Percentiles rank a stretch among this genome's conserved stretches.
phyloP scores from a whole-genome alignment of 2,888 invertebrate species.

The Ormyrus labotus region DNA sequence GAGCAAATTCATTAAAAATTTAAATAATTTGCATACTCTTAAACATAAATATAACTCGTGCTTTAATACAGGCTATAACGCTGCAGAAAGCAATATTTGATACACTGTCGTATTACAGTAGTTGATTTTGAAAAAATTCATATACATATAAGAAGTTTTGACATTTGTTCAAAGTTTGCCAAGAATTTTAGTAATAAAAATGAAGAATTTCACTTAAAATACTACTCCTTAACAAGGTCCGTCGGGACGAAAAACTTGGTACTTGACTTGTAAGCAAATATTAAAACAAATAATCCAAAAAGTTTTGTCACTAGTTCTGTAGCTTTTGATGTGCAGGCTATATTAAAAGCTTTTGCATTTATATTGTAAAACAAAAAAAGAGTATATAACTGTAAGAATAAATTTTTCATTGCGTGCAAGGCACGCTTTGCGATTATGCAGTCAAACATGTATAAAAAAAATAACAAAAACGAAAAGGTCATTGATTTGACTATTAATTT shows the following conservation, averaged over 20 bases:
- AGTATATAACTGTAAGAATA: background rate
- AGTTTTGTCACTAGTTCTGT: conserved; percentile 25
- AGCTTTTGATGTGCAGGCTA: conserved; percentile 52
- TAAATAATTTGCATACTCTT: conserved; percentile 1
- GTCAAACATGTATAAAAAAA: conserved; percentile 10
- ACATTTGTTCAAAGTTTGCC: background rate
- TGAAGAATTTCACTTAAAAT: conserved; percentile 6
- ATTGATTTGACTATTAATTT: conserved; percentile 8
- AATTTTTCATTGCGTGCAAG: conserved; percentile 17
- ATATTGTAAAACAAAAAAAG: conserved; percentile 19
- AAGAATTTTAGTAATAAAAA: background rate
- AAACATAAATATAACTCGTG: background rate
- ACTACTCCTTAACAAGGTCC: conserved; percentile 14
- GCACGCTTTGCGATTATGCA: conserved; percentile 5
- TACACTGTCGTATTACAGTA: conserved; percentile 21
- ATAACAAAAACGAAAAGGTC: background rate
- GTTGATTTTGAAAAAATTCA: conserved; percentile 2
- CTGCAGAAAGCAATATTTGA: conserved; percentile 25
- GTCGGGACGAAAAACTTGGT: conserved; percentile 4
- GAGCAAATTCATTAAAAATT: background rate
- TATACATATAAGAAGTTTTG: background rate
- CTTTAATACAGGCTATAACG: conserved; percentile 5
- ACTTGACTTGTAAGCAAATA: background rate
- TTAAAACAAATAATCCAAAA: conserved; percentile 21
- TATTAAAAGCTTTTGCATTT: conserved; percentile 51